A percentile compares a stretch with the other conserved stretches of the same genome.
phyloP scores from a whole-genome alignment of 2,888 invertebrate genomes.

The Cheilosia impressa region DNA sequence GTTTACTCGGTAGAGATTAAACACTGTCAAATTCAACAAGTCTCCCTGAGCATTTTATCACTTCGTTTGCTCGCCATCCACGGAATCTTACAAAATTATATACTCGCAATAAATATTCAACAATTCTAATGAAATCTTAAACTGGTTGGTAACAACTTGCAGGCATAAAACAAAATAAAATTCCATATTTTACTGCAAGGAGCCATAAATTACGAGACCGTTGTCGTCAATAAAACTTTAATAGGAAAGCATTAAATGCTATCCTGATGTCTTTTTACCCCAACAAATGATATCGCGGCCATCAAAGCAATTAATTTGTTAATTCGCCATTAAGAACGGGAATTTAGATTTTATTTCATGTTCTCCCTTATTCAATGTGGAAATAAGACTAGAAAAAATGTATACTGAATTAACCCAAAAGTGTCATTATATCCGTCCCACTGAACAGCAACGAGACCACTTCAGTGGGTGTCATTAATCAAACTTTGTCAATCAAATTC shows the following conservation, averaged over 20 bases:
- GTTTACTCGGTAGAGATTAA: not conserved
- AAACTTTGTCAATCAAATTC: constrained; percentile 65
- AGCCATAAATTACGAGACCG: constrained; percentile 30
- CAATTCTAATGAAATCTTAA: constrained; percentile 52
- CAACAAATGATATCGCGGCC: constrained; percentile 36
- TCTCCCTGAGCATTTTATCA: too few relatives aligned
- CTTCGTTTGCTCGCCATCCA: not conserved
- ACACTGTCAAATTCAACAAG: too few relatives aligned
- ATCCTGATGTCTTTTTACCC: constrained; percentile 1
- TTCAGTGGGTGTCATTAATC: constrained; percentile 44
- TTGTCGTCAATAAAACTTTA: constrained; percentile 52
- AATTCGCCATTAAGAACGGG: constrained; percentile 47
- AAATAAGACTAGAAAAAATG: constrained; percentile 5
- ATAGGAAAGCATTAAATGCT: constrained; percentile 34
- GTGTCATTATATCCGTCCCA: constrained; percentile 31
- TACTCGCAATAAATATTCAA: constrained; percentile 45
- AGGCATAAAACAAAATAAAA: constrained; percentile 38
- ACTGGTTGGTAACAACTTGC: constrained; percentile 30
- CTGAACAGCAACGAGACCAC: constrained; percentile 7
- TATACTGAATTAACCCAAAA: constrained; percentile 33
- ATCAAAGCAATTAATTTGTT: constrained; percentile 61
- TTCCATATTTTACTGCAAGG: constrained; percentile 54
- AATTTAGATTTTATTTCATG: constrained; percentile 31
- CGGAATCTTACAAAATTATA: not conserved
- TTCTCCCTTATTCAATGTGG: constrained; percentile 1